These are phyloP conservation scores for Bergia puertoricense DNA, from an alignment of 92 coral and sea anemone species.

Conservation along the genomic window DNA sequence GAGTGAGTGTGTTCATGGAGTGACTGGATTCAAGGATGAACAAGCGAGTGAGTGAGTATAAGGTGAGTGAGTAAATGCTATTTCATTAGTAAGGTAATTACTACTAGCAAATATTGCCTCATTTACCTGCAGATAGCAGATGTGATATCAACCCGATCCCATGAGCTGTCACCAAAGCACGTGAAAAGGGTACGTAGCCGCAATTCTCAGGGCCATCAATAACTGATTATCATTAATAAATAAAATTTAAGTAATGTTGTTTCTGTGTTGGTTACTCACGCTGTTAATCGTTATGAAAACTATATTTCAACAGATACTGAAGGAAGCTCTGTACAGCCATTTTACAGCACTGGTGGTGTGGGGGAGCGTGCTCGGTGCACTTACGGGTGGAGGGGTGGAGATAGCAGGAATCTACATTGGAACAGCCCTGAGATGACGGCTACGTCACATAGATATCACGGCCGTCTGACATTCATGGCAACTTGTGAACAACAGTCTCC, in stretches of 20 bases:
- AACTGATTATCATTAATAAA: no score
- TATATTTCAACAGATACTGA: conserved; percentile 58
- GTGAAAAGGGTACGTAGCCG: conserved; percentile 59
- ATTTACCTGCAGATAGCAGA: conserved; percentile 66
- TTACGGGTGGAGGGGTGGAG: conserved; percentile 73
- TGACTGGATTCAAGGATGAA: background rate
- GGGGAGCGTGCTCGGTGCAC: conserved; percentile 80
- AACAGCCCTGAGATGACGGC: conserved; percentile 44
- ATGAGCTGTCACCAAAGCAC: conserved; percentile 68
- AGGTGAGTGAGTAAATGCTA: background rate
- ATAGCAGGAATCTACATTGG: conserved; percentile 59
- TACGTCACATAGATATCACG: no score
- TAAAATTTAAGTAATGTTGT: background rate
- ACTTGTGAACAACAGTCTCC: background rate
- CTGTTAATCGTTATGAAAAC: background rate
- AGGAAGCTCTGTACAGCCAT: conserved; percentile 68
- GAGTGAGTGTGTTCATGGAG: background rate
- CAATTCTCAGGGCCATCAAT: background rate
- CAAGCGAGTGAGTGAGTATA: background rate
- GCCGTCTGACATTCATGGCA: background rate
- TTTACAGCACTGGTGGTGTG: conserved; percentile 73
- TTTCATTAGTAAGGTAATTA: background rate
- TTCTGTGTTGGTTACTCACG: background rate
- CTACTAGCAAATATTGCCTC: background rate
- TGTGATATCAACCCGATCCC: conserved; percentile 67